Percentiles rank a stretch among this genome's conserved stretches.
phyloP scores from a whole-genome alignment of 2,113 vertebrate genomes.

The Lasiurus borealis region DNA sequence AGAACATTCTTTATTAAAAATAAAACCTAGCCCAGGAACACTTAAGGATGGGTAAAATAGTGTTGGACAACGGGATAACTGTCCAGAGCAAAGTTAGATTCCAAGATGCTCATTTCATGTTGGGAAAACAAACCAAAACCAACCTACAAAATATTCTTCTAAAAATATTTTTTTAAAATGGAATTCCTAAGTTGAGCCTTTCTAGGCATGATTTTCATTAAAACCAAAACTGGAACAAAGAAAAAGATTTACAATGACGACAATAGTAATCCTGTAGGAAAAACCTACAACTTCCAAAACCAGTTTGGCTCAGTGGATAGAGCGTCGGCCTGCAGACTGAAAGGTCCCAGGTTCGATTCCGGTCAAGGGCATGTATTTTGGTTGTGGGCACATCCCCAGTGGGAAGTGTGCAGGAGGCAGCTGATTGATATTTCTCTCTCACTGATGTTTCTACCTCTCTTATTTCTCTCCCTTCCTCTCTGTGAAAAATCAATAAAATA shows the following conservation, averaged over 20 bases:
- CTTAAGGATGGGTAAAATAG: background rate
- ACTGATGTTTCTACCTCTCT: too few relatives aligned
- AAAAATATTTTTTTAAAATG: background rate
- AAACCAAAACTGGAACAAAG: background rate
- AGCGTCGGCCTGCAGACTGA: too few relatives aligned
- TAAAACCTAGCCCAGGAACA: too few relatives aligned
- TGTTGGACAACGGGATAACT: background rate
- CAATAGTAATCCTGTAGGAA: background rate
- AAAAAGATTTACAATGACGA: background rate
- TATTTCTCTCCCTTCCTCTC: too few relatives aligned
- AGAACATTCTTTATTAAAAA: rapidly evolving
- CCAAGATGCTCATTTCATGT: background rate
- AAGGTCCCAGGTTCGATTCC: too few relatives aligned
- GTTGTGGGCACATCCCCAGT: too few relatives aligned
- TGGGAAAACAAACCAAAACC: background rate
- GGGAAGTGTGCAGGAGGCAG: too few relatives aligned
- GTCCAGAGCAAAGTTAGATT: background rate
- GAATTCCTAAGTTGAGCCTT: background rate
- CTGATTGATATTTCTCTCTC: too few relatives aligned
- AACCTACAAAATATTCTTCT: background rate
- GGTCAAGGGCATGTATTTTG: too few relatives aligned
- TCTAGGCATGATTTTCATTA: background rate
- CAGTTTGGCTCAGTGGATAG: too few relatives aligned
- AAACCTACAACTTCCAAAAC: too few relatives aligned
- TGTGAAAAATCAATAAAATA: too few relatives aligned